phyloP scores from a whole-genome alignment of 2,797 vertebrate genomes.

The Sarcophilus harrisii region DNA sequence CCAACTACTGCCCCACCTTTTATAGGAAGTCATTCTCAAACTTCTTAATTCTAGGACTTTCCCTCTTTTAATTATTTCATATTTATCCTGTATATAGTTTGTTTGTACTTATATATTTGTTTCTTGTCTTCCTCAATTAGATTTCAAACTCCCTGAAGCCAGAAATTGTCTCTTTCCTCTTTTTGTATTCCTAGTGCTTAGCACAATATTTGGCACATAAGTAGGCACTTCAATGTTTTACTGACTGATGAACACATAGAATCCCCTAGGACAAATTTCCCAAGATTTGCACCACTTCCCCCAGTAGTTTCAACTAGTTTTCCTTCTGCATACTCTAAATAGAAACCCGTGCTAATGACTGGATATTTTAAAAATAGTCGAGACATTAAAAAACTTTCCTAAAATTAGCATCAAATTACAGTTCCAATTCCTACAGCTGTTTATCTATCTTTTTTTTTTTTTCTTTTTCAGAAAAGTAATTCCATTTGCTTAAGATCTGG shows the following conservation, averaged over 20 bases:
- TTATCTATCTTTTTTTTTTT: slow-evolving; percentile 64
- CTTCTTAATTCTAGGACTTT: background rate
- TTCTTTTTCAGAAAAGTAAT: slow-evolving; percentile 71
- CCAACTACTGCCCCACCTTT: background rate
- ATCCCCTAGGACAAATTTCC: slow-evolving; percentile 19
- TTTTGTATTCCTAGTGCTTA: background rate
- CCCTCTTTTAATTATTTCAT: background rate
- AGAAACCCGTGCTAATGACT: slow-evolving; percentile 69
- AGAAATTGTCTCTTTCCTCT: background rate
- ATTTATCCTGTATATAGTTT: background rate
- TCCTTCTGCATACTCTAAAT: slow-evolving; percentile 21
- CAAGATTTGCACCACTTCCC: background rate
- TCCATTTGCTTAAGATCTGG: slow-evolving; percentile 68
- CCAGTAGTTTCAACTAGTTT: slow-evolving; percentile 19
- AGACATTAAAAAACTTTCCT: slow-evolving; percentile 55
- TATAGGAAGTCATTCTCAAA: background rate
- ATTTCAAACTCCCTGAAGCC: background rate
- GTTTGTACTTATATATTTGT: background rate
- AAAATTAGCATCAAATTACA: slow-evolving; percentile 74
- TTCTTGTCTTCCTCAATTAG: background rate
- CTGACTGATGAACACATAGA: background rate
- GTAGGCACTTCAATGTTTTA: background rate
- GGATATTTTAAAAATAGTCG: background rate
- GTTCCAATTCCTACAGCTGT: slow-evolving; percentile 71
- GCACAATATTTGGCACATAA: background rate